phyloP scores from a whole-genome alignment of 2,888 invertebrate species.

The Mesorhabditis sp. region DNA sequence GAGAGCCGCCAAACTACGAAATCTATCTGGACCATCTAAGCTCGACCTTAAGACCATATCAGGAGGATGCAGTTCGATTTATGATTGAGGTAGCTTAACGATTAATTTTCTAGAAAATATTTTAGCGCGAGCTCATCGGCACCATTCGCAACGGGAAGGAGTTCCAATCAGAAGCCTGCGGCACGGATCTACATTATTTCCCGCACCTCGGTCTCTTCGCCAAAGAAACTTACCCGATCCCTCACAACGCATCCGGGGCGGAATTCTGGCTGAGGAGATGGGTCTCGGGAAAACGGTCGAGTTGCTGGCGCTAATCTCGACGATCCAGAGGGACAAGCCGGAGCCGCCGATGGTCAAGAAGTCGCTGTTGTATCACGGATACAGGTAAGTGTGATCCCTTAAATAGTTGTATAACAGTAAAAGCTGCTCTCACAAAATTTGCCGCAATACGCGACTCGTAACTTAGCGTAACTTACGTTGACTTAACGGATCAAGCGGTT shows the following conservation, averaged over 20 bases:
- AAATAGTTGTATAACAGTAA: too few relatives aligned
- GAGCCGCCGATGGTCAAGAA: not conserved
- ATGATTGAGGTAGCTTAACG: slow-evolving; percentile 57
- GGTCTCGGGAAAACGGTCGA: slow-evolving; percentile 79
- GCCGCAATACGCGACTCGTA: too few relatives aligned
- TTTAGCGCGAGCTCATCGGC: not conserved
- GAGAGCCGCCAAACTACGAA: not conserved
- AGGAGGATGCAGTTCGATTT: slow-evolving; percentile 59
- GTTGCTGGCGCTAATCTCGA: slow-evolving; percentile 67
- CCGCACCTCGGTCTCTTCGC: slow-evolving; percentile 17
- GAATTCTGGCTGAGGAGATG: slow-evolving; percentile 78
- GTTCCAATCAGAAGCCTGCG: not conserved
- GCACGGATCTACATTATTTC: slow-evolving; percentile 11
- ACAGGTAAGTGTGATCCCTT: too few relatives aligned
- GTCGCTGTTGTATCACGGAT: too few relatives aligned
- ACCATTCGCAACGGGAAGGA: not conserved
- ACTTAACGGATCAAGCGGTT: too few relatives aligned
- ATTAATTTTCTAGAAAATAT: not conserved
- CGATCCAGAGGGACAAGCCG: slow-evolving; percentile 11
- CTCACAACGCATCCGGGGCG: slow-evolving; percentile 19
- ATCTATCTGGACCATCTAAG: slow-evolving; percentile 33
- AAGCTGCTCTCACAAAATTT: too few relatives aligned
- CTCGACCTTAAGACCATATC: slow-evolving; percentile 59
- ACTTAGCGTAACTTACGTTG: too few relatives aligned
- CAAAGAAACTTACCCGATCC: not conserved